Conservation (phyloP, 2,797 vertebrate species). For the Gephyroberyx darwinii region DNA sequence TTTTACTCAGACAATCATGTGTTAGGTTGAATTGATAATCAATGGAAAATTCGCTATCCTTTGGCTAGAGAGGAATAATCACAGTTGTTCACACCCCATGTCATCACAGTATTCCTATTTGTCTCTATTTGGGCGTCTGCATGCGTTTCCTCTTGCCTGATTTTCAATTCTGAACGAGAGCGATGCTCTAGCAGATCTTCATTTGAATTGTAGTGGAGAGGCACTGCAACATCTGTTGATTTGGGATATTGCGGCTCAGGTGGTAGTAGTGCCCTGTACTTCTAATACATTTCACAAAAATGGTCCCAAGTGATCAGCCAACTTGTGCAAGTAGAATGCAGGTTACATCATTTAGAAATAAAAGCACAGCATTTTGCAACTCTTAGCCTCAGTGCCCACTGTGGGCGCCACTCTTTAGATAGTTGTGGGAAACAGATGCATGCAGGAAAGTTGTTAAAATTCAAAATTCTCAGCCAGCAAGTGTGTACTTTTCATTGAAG, state of each 20-base stretch:
- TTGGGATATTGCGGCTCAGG: neutral
- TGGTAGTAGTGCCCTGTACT: neutral
- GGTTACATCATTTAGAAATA: neutral
- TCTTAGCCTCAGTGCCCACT: neutral
- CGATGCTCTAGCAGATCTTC: slow-evolving; percentile 5
- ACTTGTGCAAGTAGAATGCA: neutral
- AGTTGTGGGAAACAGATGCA: neutral
- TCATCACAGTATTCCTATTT: slow-evolving; percentile 37
- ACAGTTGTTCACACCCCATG: slow-evolving; percentile 24
- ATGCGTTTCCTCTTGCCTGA: slow-evolving; percentile 8
- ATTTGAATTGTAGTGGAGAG: neutral
- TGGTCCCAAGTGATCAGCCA: too few relatives aligned
- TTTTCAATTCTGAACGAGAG: slow-evolving; percentile 36
- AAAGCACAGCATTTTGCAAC: neutral
- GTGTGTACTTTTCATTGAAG: neutral
- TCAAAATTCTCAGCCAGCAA: neutral
- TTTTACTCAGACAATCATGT: slow-evolving; percentile 53
- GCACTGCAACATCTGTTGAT: slow-evolving; percentile 3
- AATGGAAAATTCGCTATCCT: slow-evolving; percentile 58
- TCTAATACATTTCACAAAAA: neutral
- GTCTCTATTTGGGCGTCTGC: slow-evolving; percentile 12
- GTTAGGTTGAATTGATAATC: slow-evolving; percentile 67
- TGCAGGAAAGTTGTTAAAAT: neutral
- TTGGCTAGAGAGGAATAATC: slow-evolving; percentile 50
- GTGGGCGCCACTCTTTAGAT: neutral